Evolutionary conservation across 2,113 vertebrate species (phyloP), one percentile per base, ranked within the genome.

Genomic region (Petroica traversi): DNA sequence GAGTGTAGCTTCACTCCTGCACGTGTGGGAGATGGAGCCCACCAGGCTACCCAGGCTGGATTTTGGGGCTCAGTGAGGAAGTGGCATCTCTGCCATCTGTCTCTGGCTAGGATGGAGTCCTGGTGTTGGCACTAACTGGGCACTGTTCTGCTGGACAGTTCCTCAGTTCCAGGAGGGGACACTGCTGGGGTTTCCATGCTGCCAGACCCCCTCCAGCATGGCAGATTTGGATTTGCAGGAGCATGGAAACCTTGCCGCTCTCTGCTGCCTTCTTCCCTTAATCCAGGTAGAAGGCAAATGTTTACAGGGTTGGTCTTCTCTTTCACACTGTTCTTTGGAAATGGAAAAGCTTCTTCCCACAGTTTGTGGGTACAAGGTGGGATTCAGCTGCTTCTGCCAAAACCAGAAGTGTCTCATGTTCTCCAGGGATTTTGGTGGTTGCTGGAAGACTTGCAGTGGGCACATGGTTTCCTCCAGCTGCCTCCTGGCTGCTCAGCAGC

Each of bases 121-220:
- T 40, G 38, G 14, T 54, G 23, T 8, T 68, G 38, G 38, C 4
- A 1, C 15, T 63, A 5, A 12, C 57, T 64, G 46, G 34, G n/a
- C 48, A 20, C 73, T 48, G 15, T 41, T 85, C 23, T 92, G 80
- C 93, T 97, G 92, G 83, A 93, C 85, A 95, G 89, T 93, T 96
- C 92, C 83, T 80, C 36, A 3, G 4, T 12, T 19, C 18, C 31
- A 49, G 34, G 48, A 73, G 43, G n/a, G n/a, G n/a, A 36, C 38
- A 11, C 24, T 29, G 34, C 59, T 77, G 62, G 51, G 63, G 22
- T 22, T 49, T 48, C 52, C 29, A 7, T 0, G 1, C 36, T 73
- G 64, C 45, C 36, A n/a, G 51, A 36, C 9, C 22, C 0, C 0
- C 22, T 41, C 14, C 19, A 45, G 57, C 40, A 12, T 26, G 19